Conservation (phyloP, 2,797 vertebrate species). For the Chlorospingus semifuscus region DNA sequence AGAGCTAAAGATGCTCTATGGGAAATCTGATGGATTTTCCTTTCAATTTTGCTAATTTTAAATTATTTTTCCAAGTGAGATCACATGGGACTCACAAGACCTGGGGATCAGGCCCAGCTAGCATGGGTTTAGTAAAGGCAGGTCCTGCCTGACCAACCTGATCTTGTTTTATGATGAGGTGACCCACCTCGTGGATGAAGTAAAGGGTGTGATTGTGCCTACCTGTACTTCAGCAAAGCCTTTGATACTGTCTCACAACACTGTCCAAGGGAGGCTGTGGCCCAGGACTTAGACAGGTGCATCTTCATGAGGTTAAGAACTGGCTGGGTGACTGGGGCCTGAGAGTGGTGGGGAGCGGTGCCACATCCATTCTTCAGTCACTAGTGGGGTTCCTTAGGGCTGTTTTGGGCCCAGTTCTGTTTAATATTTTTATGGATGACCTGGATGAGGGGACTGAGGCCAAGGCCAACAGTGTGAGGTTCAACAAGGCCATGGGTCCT, state of each 20-base stretch:
- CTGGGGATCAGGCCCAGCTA: neutral
- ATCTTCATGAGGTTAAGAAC: rapidly evolving
- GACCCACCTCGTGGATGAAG: neutral
- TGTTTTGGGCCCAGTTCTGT: neutral
- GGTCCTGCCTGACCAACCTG: neutral
- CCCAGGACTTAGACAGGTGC: neutral
- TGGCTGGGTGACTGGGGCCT: neutral
- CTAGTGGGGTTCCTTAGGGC: neutral
- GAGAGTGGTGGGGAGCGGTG: neutral
- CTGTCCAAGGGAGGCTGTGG: neutral
- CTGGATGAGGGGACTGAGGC: neutral
- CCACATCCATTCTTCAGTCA: neutral
- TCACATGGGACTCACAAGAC: neutral
- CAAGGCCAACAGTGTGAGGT: neutral
- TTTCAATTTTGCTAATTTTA: neutral
- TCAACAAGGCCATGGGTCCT: neutral
- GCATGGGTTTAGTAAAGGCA: neutral
- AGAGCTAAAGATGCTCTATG: neutral
- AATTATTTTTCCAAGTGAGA: neutral
- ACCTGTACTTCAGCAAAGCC: neutral
- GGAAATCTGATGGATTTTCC: neutral
- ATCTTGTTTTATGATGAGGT: neutral
- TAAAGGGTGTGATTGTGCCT: neutral
- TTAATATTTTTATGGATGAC: neutral
- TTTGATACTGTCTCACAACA: neutral